phyloP scores from a whole-genome alignment of 2,113 vertebrate genomes.

The Chloroceryle aenea region DNA sequence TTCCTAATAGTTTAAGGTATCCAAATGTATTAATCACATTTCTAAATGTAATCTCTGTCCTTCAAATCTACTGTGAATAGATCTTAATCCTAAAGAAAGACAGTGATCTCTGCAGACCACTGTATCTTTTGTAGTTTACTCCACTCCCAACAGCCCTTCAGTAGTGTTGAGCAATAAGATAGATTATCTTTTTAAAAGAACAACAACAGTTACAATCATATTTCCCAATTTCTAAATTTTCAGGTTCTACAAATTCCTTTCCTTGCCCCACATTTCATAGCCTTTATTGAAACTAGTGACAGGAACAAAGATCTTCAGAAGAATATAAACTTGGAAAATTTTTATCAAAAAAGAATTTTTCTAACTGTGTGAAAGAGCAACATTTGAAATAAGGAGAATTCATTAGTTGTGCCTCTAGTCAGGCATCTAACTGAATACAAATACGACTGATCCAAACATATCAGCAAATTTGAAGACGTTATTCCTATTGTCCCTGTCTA shows the following conservation, averaged over 20 bases:
- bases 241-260: not conserved
- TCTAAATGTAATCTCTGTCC: not conserved
- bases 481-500: not conserved
- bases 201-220: not conserved
- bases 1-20: not conserved
- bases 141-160: not conserved
- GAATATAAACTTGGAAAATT: not conserved
- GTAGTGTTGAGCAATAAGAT: not conserved
- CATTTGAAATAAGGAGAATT: not conserved
- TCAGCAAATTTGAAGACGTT: not conserved
- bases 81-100: not conserved
- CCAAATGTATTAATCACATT: not conserved
- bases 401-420: not conserved
- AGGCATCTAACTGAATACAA: not conserved
- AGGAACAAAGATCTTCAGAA: not conserved
- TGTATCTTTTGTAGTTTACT: not conserved
- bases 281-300: not conserved
- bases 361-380: not conserved
- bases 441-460: not conserved
- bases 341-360: not conserved
- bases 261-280: not conserved
- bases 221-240: not conserved
- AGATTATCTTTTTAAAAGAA: not conserved
- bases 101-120: not conserved
- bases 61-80: not conserved